These are phyloP conservation scores for Aptenodytes forsteri DNA, from an alignment of 2,113 vertebrate genomes.

Conservation along the genomic window DNA sequence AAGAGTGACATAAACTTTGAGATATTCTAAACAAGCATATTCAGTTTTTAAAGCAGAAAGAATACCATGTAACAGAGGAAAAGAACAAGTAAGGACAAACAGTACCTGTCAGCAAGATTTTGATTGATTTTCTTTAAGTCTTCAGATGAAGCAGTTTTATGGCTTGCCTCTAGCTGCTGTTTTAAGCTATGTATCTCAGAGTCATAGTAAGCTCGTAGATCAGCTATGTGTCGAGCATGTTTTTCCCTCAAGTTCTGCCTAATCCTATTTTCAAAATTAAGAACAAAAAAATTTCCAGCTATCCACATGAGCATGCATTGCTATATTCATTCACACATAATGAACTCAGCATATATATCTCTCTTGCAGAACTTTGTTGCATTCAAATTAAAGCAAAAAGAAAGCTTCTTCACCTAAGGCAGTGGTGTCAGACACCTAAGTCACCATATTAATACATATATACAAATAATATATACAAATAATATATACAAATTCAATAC, in stretches of 20 bases:
- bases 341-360: background rate
- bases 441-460: background rate
- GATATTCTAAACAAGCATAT: background rate
- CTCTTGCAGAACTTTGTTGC: background rate
- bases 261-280: slow-evolving; percentile 73
- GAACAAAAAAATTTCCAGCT: background rate
- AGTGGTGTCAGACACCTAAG: background rate
- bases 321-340: background rate
- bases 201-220: slow-evolving; percentile 93
- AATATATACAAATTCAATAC: background rate
- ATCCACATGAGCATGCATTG: background rate
- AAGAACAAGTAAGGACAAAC: background rate
- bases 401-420: background rate
- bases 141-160: slow-evolving; percentile 70
- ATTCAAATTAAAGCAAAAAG: background rate
- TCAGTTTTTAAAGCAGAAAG: background rate
- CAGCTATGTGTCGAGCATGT: slow-evolving; percentile 88
- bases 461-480: background rate
- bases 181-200: slow-evolving; percentile 86
- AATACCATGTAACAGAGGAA: background rate
- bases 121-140: slow-evolving; percentile 85
- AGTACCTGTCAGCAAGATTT: slow-evolving; percentile 83
- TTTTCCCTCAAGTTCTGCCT: slow-evolving; percentile 93
- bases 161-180: slow-evolving; percentile 83
- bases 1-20: background rate